These are phyloP conservation scores for Dioctria rufipes DNA, from an alignment of 2,888 invertebrate genomes.

Conservation along the genomic window DNA sequence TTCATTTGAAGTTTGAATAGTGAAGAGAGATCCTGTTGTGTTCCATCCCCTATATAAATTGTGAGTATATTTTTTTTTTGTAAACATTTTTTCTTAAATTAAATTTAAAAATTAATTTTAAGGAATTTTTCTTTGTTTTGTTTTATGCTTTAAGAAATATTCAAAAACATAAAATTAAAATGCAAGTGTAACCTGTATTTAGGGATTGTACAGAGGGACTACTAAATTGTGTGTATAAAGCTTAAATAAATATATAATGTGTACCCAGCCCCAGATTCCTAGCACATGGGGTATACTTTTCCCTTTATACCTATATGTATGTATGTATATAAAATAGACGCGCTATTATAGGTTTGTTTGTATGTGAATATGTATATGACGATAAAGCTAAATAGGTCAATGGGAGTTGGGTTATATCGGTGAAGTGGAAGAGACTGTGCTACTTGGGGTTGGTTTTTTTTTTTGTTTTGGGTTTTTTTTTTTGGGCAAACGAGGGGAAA, in stretches of 20 bases:
- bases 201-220: too few relatives aligned
- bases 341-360: too few relatives aligned
- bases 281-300: conserved; percentile 32
- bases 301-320: conserved; percentile 21
- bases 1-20: background rate
- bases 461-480: too few relatives aligned
- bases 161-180: too few relatives aligned
- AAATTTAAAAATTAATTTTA: background rate
- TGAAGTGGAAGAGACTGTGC: conserved; percentile 26
- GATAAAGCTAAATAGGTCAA: conserved; percentile 44
- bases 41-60: background rate
- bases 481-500: background rate
- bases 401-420: conserved; percentile 11
- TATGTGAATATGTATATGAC: conserved; percentile 3
- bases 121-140: too few relatives aligned
- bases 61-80: conserved; percentile 20
- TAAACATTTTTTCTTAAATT: conserved; percentile 18
- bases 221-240: too few relatives aligned
- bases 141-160: too few relatives aligned
- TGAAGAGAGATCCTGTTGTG: background rate
- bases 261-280: conserved; percentile 12
- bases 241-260: background rate
- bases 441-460: background rate
- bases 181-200: too few relatives aligned
- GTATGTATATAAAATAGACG: background rate